Evolutionary conservation across 1,140 invertebrate genomes (phyloP).

Genomic region (Carposina sasakii): DNA sequence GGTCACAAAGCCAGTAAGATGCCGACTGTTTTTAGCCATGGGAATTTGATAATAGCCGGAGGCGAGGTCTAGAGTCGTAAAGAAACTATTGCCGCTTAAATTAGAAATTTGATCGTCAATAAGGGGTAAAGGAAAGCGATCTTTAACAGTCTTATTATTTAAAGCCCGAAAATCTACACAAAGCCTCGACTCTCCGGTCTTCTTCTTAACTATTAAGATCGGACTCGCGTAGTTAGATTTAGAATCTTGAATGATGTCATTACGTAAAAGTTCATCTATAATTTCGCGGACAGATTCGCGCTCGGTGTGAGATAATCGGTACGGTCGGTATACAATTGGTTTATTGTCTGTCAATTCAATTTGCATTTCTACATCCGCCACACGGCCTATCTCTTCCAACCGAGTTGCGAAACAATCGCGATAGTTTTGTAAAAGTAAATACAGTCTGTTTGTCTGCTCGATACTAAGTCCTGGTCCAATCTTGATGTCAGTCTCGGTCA

Average conservation of each 20-base stretch:
- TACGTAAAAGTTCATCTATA: constrained; percentile 11
- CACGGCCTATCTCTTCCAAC: constrained; percentile 18
- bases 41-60: constrained; percentile 2
- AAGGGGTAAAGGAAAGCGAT: constrained; percentile 57
- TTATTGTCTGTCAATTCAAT: constrained; percentile 18
- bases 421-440: constrained; percentile 11
- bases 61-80: constrained; percentile 39
- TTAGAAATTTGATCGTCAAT: constrained; percentile 62
- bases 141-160: constrained; percentile 53
- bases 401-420: constrained; percentile 24
- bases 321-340: constrained; percentile 17
- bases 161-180: constrained; percentile 53
- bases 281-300: constrained; percentile 15
- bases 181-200: constrained; percentile 25
- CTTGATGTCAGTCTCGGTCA: not conserved
- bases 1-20: constrained; percentile 1
- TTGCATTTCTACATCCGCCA: constrained; percentile 13
- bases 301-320: constrained; percentile 1
- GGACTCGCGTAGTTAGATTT: constrained; percentile 23
- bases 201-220: constrained; percentile 25
- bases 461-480: not conserved
- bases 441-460: not conserved
- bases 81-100: constrained; percentile 15
- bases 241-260: constrained; percentile 12
- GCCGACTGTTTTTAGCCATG: not conserved